phyloP scores from a whole-genome alignment of 2,888 invertebrate species.

The Orchestes rusci region DNA sequence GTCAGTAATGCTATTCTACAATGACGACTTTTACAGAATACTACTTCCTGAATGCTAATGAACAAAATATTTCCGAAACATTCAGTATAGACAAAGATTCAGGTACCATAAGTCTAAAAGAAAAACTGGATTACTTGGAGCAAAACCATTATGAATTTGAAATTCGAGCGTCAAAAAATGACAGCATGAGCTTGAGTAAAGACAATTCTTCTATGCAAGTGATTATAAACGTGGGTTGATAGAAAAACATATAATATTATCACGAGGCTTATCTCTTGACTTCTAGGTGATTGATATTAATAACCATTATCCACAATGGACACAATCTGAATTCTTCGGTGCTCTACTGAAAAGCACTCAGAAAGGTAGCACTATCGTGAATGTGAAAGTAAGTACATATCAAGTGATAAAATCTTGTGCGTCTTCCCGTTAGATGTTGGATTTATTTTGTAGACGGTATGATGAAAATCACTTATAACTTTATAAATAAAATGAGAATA shows the following conservation, averaged over 20 bases:
- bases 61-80: constrained; percentile 14
- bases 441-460: too few species aligned
- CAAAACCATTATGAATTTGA: constrained; percentile 41
- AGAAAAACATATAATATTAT: too few species aligned
- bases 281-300: constrained; percentile 54
- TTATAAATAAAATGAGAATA: too few species aligned
- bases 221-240: constrained; percentile 27
- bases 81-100: constrained; percentile 24
- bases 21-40: constrained; percentile 16
- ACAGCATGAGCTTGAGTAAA: constrained; percentile 13
- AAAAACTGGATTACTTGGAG: constrained; percentile 45
- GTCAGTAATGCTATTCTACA: too few species aligned
- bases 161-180: constrained; percentile 46
- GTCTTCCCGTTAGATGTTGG: too few species aligned
- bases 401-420: too few species aligned
- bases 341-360: constrained; percentile 29
- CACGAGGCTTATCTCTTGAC: too few species aligned
- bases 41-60: constrained; percentile 24
- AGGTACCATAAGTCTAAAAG: constrained; percentile 26
- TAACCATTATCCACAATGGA: constrained; percentile 51
- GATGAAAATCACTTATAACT: too few species aligned
- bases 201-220: constrained; percentile 22
- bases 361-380: constrained; percentile 20
- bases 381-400: constrained; percentile 26
- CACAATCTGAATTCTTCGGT: constrained; percentile 39